Evolutionary conservation across 2,113 vertebrate genomes (phyloP).

Genomic region (Cyphomyrus plagiostoma): DNA sequence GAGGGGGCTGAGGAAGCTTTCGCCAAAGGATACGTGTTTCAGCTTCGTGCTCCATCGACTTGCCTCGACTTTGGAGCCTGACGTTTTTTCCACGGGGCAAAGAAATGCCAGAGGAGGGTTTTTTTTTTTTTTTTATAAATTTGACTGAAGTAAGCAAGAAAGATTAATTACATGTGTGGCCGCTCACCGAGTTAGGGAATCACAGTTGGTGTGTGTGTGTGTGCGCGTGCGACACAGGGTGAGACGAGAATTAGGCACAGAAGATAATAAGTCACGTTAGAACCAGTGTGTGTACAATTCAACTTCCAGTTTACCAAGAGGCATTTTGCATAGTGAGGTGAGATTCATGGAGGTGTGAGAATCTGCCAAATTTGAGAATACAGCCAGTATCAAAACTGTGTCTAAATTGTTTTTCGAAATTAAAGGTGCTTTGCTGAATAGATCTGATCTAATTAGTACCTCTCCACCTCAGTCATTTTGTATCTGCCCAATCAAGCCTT

Average conservation of each 20-base stretch:
- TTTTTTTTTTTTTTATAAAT: background rate
- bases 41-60: slow-evolving; percentile 30
- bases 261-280: background rate
- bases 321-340: background rate
- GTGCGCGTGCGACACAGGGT: too few relatives aligned
- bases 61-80: background rate
- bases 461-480: background rate
- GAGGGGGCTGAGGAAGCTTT: slow-evolving; percentile 31
- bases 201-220: background rate
- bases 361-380: background rate
- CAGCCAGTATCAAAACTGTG: background rate
- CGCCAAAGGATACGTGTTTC: slow-evolving; percentile 46
- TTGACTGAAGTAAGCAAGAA: background rate
- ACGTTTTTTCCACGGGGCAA: background rate
- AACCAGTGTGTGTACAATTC: background rate
- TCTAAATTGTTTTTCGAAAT: background rate
- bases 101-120: background rate
- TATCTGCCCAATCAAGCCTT: background rate
- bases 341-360: background rate
- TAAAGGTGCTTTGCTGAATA: background rate
- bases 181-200: background rate
- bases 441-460: background rate
- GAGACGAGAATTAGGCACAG: background rate
- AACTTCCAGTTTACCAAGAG: background rate
- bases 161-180: background rate